Base-by-base conservation (phyloP, 2,888 invertebrate genomes). In the Sinhomidia bicolor region DNA sequence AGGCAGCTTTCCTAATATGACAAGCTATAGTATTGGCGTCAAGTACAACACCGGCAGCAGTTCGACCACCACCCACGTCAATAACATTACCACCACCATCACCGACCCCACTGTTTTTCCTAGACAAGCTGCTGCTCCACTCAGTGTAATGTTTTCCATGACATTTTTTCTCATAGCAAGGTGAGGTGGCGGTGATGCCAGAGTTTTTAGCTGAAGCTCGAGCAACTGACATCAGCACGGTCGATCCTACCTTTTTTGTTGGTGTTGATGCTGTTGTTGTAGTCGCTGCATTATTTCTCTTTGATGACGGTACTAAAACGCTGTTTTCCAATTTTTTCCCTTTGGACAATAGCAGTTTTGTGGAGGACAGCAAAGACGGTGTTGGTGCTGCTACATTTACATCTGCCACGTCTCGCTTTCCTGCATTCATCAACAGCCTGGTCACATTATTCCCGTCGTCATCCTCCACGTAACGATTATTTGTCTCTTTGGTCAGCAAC, bases 21-120 rank as follows among this genome's bases (percentile, higher is more conserved):
- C 74, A 68, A 36, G 26, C 26, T 47, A 41, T 62, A 85, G 20
- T 60, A 60, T 60, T 68, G 68, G 54, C 65, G 60, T 65, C 60
- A 78, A 23, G 57, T 54, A 41, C 62, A 26, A 79, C 76, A 71
- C 65, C 68, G 62, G 41, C 54, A n/a, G n/a, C n/a, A n/a, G n/a
- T n/a, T 10, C 65, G 17, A 65, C 84, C 80, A 20, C 65, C 85
- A 65, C 62, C 85, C 60, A 85, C 51, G 26, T 74, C 76, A 60
- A 68, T 68, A 74, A n/a, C 47, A 23, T 26, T 47, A 44, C 47
- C 74, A 47, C 29, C 62, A 62, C n/a, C n/a, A n/a, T n/a, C n/a
- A n/a, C n/a, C n/a, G n/a, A n/a, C n/a, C n/a, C n/a, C n/a, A n/a
- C n/a, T n/a, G n/a, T n/a, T n/a, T n/a, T n/a, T n/a, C n/a, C n/a